A percentile compares a stretch with the other conserved stretches of the same genome.
Conservation (phyloP, 1,140 invertebrate genomes). For the Metaphire vulgaris region DNA sequence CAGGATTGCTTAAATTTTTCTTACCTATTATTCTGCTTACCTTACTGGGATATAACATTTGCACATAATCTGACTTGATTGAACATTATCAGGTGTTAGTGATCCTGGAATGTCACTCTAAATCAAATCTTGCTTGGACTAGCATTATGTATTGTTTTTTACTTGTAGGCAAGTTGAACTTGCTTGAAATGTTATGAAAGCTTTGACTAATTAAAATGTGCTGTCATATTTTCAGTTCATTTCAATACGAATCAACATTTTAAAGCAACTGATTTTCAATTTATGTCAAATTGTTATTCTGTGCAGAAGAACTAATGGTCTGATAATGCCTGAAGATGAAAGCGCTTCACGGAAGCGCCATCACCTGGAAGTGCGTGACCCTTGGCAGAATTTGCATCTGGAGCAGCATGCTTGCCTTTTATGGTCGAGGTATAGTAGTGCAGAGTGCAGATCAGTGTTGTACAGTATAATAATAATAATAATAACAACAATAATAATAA, state of each 20-base stretch:
- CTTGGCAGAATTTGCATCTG: not conserved
- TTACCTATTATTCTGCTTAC: no score
- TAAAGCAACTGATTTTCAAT: not conserved
- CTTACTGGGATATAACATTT: no score
- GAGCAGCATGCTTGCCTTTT: slow-evolving; percentile 15
- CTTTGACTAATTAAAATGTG: no score
- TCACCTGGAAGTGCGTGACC: not conserved
- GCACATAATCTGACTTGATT: not conserved
- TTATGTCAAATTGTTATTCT: not conserved
- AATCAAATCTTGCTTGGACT: not conserved
- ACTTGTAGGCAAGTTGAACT: not conserved
- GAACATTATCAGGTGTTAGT: not conserved
- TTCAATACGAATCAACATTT: not conserved
- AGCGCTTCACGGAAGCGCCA: not conserved
- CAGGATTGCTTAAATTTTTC: no score
- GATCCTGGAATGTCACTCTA: not conserved
- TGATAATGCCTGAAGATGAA: not conserved
- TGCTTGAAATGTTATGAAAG: no score
- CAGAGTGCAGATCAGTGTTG: not conserved
- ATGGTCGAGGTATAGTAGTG: not conserved
- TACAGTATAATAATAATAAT: no score
- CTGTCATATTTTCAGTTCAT: not conserved
- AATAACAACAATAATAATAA: no score
- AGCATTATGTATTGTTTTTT: not conserved
- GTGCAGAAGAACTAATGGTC: not conserved